Evolutionary conservation across 35 echinoderm and acorn worm species (phyloP).

Genomic region (Diadema setosum): DNA sequence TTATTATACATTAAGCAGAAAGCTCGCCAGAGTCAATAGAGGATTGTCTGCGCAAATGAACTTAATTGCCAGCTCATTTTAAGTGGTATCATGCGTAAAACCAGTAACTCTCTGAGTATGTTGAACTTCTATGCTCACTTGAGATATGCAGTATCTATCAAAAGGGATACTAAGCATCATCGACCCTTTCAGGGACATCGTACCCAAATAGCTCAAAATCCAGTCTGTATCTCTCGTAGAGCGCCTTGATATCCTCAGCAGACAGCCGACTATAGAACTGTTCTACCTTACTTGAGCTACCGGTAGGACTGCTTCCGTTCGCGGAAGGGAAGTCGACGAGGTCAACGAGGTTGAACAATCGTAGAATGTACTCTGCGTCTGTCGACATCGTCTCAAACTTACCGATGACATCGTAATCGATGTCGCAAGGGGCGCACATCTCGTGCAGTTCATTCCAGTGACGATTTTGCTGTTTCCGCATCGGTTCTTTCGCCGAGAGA

Average conservation of each 20-base stretch:
- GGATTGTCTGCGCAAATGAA: no score
- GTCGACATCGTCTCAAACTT: conserved; percentile 77
- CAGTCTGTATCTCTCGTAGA: conserved; percentile 44
- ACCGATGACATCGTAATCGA: conserved; percentile 80
- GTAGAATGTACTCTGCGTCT: conserved; percentile 57
- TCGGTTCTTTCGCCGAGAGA: background rate
- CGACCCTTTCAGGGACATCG: no score
- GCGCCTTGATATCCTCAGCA: background rate
- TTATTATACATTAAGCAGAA: no score
- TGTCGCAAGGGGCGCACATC: conserved; percentile 66
- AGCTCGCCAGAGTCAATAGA: no score
- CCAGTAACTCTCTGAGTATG: no score
- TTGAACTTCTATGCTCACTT: no score
- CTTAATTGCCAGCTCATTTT: no score
- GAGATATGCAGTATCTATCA: no score
- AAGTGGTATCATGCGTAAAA: no score
- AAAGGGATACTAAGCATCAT: no score
- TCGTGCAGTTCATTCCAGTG: conserved; percentile 46
- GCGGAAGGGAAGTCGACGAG: conserved; percentile 59
- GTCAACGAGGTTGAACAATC: conserved; percentile 12
- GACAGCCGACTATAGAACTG: conserved; percentile 53
- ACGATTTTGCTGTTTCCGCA: conserved; percentile 29
- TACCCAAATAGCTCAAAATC: conserved; percentile 94
- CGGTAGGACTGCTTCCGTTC: conserved; percentile 73
- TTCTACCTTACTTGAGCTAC: conserved; percentile 60